phyloP scores from a whole-genome alignment of 2,888 invertebrate species.

The Ennomos quercinarius region DNA sequence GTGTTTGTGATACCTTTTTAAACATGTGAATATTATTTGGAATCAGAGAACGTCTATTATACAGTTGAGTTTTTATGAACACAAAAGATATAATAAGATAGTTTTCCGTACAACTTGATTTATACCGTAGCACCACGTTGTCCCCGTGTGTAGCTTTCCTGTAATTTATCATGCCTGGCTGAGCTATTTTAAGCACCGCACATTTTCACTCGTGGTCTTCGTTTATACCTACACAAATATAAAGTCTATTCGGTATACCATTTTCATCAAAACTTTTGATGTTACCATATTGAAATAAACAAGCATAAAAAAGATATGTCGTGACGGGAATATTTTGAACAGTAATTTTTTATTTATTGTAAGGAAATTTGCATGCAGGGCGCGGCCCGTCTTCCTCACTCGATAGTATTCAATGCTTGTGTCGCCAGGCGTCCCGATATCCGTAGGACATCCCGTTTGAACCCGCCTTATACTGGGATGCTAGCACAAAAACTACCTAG shows the following conservation, averaged over 20 bases:
- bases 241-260: conserved; percentile 5
- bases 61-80: conserved; percentile 9
- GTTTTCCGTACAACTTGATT: conserved; percentile 26
- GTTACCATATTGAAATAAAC: conserved; percentile 17
- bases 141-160: conserved; percentile 31
- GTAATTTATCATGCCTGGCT: conserved; percentile 37
- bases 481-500: too few relatives aligned
- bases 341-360: conserved; percentile 18
- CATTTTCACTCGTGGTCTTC: conserved; percentile 25
- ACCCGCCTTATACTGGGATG: conserved; percentile 14
- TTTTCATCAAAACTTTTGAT: conserved; percentile 13
- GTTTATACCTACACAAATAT: conserved; percentile 15
- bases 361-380: conserved; percentile 20
- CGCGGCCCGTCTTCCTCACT: conserved; percentile 18
- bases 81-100: conserved; percentile 17
- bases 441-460: conserved; percentile 25
- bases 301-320: conserved; percentile 19
- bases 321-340: conserved; percentile 22
- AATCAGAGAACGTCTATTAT: too few relatives aligned
- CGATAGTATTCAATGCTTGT: conserved; percentile 23
- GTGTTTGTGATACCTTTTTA: too few relatives aligned
- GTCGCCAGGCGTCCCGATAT: conserved; percentile 22
- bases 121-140: conserved; percentile 20
- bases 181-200: conserved; percentile 35
- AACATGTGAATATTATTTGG: too few relatives aligned